These are phyloP conservation scores for Reinhardtius hippoglossoides DNA, from an alignment of 2,113 vertebrate genomes.

Conservation along the genomic window DNA sequence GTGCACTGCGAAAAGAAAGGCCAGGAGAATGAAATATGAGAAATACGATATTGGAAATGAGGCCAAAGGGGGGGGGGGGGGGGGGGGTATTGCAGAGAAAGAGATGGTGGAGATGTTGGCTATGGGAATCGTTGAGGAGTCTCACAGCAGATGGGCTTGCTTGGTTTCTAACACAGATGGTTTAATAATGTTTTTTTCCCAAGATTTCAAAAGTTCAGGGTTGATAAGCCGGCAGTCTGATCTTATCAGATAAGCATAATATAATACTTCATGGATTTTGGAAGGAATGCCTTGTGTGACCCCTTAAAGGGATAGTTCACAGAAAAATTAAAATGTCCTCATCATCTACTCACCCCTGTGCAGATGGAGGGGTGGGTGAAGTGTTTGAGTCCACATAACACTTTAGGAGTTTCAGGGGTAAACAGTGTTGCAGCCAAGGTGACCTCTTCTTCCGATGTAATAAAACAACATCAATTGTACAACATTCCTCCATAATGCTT, in stretches of 20 bases:
- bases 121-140: constrained; percentile 8
- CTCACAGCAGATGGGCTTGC: constrained; percentile 45
- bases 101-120: constrained; percentile 40
- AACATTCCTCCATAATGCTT: no score
- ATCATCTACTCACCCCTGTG: no score
- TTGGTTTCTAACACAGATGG: constrained; percentile 28
- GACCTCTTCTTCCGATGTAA: no score
- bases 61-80: not conserved
- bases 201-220: constrained; percentile 47
- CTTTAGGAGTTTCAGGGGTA: no score
- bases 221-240: constrained; percentile 41
- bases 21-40: constrained; percentile 34
- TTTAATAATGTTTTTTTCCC: constrained; percentile 34
- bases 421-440: no score
- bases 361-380: no score
- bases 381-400: no score
- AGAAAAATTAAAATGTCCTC: no score
- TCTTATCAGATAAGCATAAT: constrained; percentile 27
- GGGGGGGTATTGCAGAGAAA: constrained; percentile 10
- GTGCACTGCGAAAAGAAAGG: constrained; percentile 16
- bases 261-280: constrained; percentile 23
- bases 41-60: constrained; percentile 43
- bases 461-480: no score
- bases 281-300: constrained; percentile 14
- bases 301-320: no score